phyloP scores from a whole-genome alignment of 2,113 vertebrate genomes.

The Chaetura pelagica region DNA sequence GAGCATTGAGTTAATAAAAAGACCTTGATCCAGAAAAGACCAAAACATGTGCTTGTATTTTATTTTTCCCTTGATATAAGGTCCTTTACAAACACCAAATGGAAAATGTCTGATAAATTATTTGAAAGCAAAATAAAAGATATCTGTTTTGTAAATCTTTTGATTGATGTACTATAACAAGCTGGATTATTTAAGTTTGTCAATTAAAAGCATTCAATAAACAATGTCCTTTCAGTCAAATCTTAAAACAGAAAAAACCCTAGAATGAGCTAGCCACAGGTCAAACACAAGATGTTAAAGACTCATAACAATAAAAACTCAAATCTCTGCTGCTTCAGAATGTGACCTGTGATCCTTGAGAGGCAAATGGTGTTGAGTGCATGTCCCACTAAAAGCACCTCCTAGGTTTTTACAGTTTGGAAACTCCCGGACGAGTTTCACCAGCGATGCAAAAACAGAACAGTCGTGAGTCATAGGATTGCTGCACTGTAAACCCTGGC shows the following conservation, averaged over 20 bases:
- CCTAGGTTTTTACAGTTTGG: constrained; percentile 10
- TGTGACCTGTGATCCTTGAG: constrained; percentile 20
- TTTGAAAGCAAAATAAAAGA: constrained; percentile 24
- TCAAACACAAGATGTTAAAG: background rate
- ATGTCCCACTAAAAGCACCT: background rate
- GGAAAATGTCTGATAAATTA: background rate
- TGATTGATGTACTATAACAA: background rate
- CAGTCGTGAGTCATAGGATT: background rate
- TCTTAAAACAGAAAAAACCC: background rate
- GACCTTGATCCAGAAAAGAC: background rate
- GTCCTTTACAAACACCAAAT: background rate
- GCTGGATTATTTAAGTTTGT: background rate
- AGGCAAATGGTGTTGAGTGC: background rate
- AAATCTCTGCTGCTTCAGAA: constrained; percentile 34
- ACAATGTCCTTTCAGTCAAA: background rate
- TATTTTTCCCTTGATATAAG: background rate
- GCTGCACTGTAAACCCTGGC: background rate
- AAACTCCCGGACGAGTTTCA: constrained; percentile 18
- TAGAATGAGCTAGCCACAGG: background rate
- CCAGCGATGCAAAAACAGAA: background rate
- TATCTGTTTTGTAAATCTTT: constrained; percentile 24
- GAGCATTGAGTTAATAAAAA: background rate
- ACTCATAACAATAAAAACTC: constrained; percentile 40
- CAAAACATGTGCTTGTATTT: background rate
- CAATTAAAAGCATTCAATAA: constrained; percentile 33